Base-by-base conservation (phyloP, 2,888 invertebrate genomes). In the Zootermopsis nevadensis region DNA sequence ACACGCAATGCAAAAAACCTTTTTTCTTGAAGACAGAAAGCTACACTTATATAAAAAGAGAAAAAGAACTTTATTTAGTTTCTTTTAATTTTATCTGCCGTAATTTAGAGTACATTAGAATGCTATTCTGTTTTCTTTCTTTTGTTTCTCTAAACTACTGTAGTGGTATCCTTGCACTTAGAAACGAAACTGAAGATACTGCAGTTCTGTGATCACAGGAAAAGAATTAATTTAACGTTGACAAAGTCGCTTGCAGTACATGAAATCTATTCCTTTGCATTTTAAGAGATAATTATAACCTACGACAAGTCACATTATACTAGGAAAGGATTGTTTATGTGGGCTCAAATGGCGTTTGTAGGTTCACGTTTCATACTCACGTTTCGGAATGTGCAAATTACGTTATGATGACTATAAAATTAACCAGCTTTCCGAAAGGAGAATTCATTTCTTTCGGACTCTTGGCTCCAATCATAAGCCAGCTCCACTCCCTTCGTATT, bases 1-100 rank as follows among this genome's bases (percentile, higher is more conserved):
- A 60, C 79, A 79, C 79, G 79, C 79, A 79, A 79, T 38, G 79
- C 79, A 79, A 79, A 79, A 66, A 66, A 66, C 79, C n/a, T n/a
- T 55, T 79, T 79, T 79, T 42, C 38, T 76, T 76, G 60, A 35
- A 60, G 35, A 38, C 35, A 66, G 79, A 79, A 66, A 22, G 69
- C 67, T 33, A 33, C 33, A 33, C 69, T 27, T 33, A 69, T 69
- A 74, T 33, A 74, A 74, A 74, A 38, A 38, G 6, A 35, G 24
- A 4, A 27, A 24, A 38, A 33, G 31, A 15, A 33, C n/a, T 33
- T 74, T 74, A 33, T 69, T 69, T 10, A 74, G 74, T 24, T 74
- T 7, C 35, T 74, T 74, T 38, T 74, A 74, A 74, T 74, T 74
- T 74, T 38, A 24, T 38, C 24, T 33, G 12, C 74, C 15, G n/a